phyloP scores from a whole-genome alignment of 2,888 invertebrate genomes.

The Cynaeus angustus region DNA sequence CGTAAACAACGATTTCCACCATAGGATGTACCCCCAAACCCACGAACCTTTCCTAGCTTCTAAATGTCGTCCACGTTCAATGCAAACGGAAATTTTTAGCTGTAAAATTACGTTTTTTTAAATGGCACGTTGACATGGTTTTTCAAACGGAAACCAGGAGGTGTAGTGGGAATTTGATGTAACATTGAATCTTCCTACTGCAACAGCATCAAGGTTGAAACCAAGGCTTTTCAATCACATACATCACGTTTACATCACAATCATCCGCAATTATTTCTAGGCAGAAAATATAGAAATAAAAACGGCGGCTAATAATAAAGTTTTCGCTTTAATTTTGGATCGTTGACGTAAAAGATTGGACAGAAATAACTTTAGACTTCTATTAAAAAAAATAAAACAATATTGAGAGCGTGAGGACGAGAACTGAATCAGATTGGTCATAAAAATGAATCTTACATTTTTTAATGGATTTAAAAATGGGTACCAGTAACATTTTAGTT shows the following conservation, averaged over 20 bases:
- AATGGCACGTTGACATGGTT: conserved; percentile 4
- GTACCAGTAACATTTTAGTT: too few species aligned
- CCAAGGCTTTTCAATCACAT: conserved; percentile 37
- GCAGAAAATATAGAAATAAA: conserved; percentile 32
- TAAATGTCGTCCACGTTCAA: not conserved
- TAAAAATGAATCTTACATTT: too few species aligned
- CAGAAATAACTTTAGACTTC: conserved; percentile 16
- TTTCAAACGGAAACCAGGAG: conserved; percentile 18
- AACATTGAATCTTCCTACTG: conserved; percentile 41
- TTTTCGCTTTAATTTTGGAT: conserved; percentile 27
- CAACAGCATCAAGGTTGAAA: conserved; percentile 35
- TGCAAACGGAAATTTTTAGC: conserved; percentile 1
- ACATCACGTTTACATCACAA: conserved; percentile 33
- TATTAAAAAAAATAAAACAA: conserved; percentile 14
- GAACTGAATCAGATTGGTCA: not conserved
- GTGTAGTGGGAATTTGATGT: conserved; percentile 27
- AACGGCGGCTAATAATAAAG: conserved; percentile 35
- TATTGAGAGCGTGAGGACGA: not conserved
- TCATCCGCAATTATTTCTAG: conserved; percentile 26
- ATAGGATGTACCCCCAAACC: not conserved
- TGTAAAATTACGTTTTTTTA: conserved; percentile 13
- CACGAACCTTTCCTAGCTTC: not conserved
- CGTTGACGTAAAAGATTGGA: conserved; percentile 21
- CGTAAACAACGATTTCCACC: conserved; percentile 5
- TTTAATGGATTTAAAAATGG: too few species aligned